phyloP scores from a whole-genome alignment of 92 coral and sea anemone genomes.

The Phenganax stokvisi region DNA sequence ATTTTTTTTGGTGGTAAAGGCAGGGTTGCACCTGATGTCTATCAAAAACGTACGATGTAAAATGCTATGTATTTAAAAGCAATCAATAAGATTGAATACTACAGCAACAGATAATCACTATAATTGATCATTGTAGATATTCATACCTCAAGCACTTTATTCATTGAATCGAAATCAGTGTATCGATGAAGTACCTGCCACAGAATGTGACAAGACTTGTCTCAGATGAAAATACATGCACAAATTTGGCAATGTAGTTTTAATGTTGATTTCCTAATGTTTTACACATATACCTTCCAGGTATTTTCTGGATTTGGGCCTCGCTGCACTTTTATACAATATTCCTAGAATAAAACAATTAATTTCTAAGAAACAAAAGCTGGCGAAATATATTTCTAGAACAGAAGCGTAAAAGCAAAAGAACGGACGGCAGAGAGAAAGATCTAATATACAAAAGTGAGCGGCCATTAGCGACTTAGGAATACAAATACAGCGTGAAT shows the following conservation, averaged over 20 bases:
- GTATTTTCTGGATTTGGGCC: slow-evolving; percentile 81
- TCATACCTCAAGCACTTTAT: slow-evolving; percentile 76
- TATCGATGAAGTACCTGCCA: slow-evolving; percentile 80
- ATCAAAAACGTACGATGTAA: neutral
- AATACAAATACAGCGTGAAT: neutral
- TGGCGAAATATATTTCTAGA: neutral
- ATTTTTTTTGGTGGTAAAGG: slow-evolving; percentile 95
- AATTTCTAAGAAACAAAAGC: neutral
- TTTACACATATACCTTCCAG: slow-evolving; percentile 68
- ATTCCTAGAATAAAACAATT: slow-evolving; percentile 58
- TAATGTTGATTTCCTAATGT: neutral
- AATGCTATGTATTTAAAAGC: neutral
- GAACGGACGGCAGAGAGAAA: too few species aligned
- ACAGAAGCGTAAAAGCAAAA: neutral
- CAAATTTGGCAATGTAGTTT: too few species aligned
- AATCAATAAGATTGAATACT: neutral
- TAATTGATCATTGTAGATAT: neutral
- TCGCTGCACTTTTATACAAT: slow-evolving; percentile 84
- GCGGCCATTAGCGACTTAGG: too few species aligned
- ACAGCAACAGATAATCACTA: neutral
- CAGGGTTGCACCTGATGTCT: slow-evolving; percentile 78
- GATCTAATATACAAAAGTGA: too few species aligned
- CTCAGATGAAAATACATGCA: too few species aligned
- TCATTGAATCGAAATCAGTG: slow-evolving; percentile 83
- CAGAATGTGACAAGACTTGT: neutral